Evolutionary conservation across 1,140 invertebrate species (phyloP).

Genomic region (Drosophila sturtevanti): DNA sequence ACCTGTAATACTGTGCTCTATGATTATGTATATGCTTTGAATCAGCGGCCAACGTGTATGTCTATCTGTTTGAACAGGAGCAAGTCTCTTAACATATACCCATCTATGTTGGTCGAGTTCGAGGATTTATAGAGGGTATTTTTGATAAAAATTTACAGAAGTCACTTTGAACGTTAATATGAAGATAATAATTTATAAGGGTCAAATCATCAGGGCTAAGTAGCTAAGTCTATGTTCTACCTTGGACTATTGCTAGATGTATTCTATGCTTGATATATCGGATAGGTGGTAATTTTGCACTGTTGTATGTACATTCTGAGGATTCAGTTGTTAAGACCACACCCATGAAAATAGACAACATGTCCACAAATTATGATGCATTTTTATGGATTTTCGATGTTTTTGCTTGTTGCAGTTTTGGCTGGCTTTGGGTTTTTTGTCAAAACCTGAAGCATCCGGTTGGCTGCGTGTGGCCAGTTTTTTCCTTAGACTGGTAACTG

Average conservation of each 20-base stretch:
- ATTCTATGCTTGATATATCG: too few relatives aligned
- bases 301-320: conserved; percentile 11
- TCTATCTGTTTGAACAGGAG: neutral
- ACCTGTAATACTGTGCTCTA: conserved; percentile 16
- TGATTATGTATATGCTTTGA: conserved; percentile 61
- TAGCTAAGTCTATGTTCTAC: too few relatives aligned
- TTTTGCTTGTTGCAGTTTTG: conserved; percentile 72
- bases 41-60: neutral
- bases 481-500: conserved; percentile 49
- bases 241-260: too few relatives aligned
- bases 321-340: conserved; percentile 50
- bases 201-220: conserved; percentile 28
- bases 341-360: conserved; percentile 7
- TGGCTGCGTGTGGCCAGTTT: conserved; percentile 29
- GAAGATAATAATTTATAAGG: conserved; percentile 14
- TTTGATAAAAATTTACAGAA: conserved; percentile 32
- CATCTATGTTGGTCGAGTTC: too few relatives aligned
- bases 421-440: conserved; percentile 65
- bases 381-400: conserved; percentile 83
- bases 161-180: conserved; percentile 13
- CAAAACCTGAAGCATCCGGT: conserved; percentile 66
- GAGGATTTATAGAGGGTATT: too few relatives aligned
- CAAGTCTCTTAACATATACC: too few relatives aligned
- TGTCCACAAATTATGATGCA: conserved; percentile 79
- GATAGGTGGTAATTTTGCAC: neutral